These are phyloP conservation scores for Puma concolor DNA, from an alignment of 2,113 vertebrate species.

Conservation along the genomic window DNA sequence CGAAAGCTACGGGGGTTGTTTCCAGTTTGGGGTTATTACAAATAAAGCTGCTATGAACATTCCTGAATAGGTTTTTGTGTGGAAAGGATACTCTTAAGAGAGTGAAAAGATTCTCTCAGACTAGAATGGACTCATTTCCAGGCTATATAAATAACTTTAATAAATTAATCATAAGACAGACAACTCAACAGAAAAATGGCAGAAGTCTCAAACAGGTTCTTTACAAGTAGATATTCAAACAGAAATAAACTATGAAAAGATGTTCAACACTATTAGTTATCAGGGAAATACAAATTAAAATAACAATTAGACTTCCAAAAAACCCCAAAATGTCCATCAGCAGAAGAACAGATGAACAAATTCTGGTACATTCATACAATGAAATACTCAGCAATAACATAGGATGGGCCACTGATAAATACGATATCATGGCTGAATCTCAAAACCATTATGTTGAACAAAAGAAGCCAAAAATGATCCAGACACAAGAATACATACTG, in stretches of 20 bases:
- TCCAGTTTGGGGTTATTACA: slow-evolving; percentile 18
- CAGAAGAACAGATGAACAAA: slow-evolving; percentile 30
- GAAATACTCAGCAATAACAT: slow-evolving; percentile 29
- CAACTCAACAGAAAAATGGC: slow-evolving; percentile 23
- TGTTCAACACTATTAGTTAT: not conserved
- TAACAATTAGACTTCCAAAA: not conserved
- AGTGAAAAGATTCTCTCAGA: slow-evolving; percentile 26
- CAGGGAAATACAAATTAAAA: slow-evolving; percentile 40
- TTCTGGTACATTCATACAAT: slow-evolving; percentile 35
- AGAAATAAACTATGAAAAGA: slow-evolving; percentile 24
- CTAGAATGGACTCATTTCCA: slow-evolving; percentile 9
- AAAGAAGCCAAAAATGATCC: slow-evolving; percentile 31
- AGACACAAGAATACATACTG: not conserved
- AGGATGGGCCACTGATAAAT: slow-evolving; percentile 12
- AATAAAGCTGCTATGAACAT: slow-evolving; percentile 31
- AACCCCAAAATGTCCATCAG: not conserved
- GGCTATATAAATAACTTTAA: slow-evolving; percentile 10
- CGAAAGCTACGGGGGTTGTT: not conserved
- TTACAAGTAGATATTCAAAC: slow-evolving; percentile 34
- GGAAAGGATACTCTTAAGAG: slow-evolving; percentile 17
- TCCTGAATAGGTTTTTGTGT: not conserved
- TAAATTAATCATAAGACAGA: slow-evolving; percentile 1
- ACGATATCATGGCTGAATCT: slow-evolving; percentile 10
- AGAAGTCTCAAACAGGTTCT: slow-evolving; percentile 15
- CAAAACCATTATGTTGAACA: slow-evolving; percentile 35